Base-by-base conservation (phyloP, 1,140 invertebrate genomes). In the Philopotamus ludificatus region DNA sequence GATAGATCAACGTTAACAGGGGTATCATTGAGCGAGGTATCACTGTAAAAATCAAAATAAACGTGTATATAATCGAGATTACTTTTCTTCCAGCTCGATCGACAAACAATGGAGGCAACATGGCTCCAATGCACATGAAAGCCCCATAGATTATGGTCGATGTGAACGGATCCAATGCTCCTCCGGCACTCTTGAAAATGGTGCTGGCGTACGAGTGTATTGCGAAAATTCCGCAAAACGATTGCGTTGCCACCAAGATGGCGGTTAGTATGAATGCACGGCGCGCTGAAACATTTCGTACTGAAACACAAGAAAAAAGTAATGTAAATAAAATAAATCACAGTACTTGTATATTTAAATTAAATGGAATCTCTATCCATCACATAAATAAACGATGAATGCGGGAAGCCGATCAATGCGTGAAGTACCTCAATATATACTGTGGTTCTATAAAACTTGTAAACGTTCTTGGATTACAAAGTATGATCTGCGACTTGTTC, bases 51-150 rank as follows among this genome's bases (percentile, higher is more conserved):
- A 39, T 8, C 34, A 8, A n/a, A 8, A 8, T 8, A 8, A 8
- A n/a, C 34, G 34, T n/a, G 8, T 8, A 8, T 8, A n/a, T n/a
- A n/a, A n/a, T n/a, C n/a, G n/a, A n/a, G 7, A 12, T 16, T 59
- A 70, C 68, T 53, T 66, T 81, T 45, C 87, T 77, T 8, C 86
- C 86, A 2, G 77, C 75, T 49, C 79, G 76, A 67, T 89, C 87
- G 67, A 87, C 82, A 10, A 87, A 63, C 9, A 81, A 55, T 0
- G 77, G 78, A 0, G 84, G 81, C 0, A 83, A 21, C 7, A 76
- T 75, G 0, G 83, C 80, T 9, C 81, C 81, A 4, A 78, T 22
- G 0, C 84, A 63, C 72, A 82, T 79, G 3, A 83, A 74, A 0
- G 25, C 20, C 21, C 76, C 79, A 4, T 82, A 77, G 8, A 86